phyloP scores from a whole-genome alignment of 2,888 invertebrate genomes.

The Microplitis manilae region DNA sequence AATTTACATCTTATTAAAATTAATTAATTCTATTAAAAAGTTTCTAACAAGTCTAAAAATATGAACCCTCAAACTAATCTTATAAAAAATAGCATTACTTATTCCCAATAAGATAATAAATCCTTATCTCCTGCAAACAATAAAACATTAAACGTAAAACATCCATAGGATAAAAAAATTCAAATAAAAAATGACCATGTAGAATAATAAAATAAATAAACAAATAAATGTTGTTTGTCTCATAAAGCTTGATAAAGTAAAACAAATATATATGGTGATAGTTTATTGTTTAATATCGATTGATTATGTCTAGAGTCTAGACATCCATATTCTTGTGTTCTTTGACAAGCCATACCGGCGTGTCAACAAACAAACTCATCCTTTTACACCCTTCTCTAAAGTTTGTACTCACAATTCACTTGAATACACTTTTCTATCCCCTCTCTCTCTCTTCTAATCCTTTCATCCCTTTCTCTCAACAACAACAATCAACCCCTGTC shows the following conservation, averaged over 20 bases:
- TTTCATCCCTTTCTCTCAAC: neutral
- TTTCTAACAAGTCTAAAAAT: no score
- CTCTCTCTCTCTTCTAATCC: neutral
- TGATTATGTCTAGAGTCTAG: slow-evolving; percentile 25
- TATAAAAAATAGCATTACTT: no score
- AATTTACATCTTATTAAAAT: no score
- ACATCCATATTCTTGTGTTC: neutral
- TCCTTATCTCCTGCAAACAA: no score
- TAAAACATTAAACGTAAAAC: no score
- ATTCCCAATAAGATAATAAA: no score
- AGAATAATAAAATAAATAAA: neutral
- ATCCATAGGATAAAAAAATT: no score
- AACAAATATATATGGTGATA: neutral
- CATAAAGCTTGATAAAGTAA: neutral
- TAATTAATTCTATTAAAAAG: no score
- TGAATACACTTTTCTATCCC: neutral
- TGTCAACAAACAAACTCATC: slow-evolving; percentile 13
- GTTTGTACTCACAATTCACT: neutral
- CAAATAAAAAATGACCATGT: no score
- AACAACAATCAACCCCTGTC: slow-evolving; percentile 2
- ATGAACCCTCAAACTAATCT: no score
- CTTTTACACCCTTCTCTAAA: neutral
- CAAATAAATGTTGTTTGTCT: neutral
- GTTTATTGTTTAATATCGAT: slow-evolving; percentile 25
- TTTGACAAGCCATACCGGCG: slow-evolving; percentile 21